Conservation (phyloP, 2,888 invertebrate species). For the Aricia artaxerxes region DNA sequence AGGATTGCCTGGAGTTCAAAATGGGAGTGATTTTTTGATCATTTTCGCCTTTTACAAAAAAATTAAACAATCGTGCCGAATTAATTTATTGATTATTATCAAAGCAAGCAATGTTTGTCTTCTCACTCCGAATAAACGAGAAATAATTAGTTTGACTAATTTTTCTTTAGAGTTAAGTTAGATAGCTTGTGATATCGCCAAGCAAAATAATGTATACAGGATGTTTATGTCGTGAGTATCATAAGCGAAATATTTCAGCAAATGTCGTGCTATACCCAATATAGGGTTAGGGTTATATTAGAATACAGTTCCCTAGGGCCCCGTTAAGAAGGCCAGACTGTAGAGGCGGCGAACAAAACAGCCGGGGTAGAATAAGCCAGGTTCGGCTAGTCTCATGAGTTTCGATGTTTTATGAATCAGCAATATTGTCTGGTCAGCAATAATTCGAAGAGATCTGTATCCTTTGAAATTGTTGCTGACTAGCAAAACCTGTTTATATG, state of each 20-base stretch:
- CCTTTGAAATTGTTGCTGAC: not conserved
- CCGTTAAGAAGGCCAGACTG: constrained; percentile 1
- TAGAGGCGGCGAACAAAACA: not conserved
- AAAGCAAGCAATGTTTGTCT: too few species aligned
- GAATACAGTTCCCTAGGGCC: constrained; percentile 11
- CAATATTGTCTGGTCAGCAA: not conserved
- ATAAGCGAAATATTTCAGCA: not conserved
- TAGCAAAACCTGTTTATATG: not conserved
- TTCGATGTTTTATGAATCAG: not conserved
- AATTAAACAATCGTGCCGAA: too few species aligned
- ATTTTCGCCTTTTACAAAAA: too few species aligned
- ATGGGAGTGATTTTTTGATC: too few species aligned
- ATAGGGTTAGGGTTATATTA: constrained; percentile 9
- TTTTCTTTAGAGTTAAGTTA: too few species aligned
- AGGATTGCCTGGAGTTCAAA: too few species aligned
- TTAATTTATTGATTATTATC: too few species aligned
- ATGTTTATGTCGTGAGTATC: not conserved
- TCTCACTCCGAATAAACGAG: too few species aligned
- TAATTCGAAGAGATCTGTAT: too few species aligned
- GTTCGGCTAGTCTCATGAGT: not conserved
- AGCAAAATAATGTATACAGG: not conserved
- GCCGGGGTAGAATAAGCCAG: not conserved
- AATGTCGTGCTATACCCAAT: not conserved
- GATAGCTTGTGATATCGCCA: not conserved
- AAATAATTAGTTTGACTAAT: too few species aligned